These are phyloP conservation scores for Pygocentrus nattereri DNA, from an alignment of 2,797 vertebrate species.

Conservation along the genomic window DNA sequence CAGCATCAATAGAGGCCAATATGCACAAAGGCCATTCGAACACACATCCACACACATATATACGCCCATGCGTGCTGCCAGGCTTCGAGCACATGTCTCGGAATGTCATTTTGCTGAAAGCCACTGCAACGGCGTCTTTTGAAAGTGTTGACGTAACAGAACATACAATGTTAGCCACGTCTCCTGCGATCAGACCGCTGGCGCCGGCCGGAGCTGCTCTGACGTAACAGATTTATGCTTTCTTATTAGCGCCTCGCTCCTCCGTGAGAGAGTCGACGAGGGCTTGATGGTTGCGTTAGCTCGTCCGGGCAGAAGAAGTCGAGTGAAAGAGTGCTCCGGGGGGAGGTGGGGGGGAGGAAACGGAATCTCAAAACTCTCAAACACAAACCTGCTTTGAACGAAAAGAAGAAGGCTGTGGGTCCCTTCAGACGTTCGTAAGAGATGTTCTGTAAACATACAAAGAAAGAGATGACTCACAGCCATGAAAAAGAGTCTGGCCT, in stretches of 20 bases:
- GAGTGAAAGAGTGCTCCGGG: background rate
- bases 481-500: constrained; percentile 30
- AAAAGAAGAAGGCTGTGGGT: constrained; percentile 1
- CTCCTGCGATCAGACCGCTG: constrained; percentile 58
- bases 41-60: constrained; percentile 33
- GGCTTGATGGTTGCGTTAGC: background rate
- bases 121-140: constrained; percentile 43
- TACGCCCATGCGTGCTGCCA: constrained; percentile 20
- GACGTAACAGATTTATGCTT: constrained; percentile 61
- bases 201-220: constrained; percentile 53
- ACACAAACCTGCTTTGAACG: constrained; percentile 14
- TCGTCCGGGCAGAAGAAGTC: constrained; percentile 44
- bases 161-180: constrained; percentile 16
- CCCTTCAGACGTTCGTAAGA: background rate
- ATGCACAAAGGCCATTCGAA: constrained; percentile 47
- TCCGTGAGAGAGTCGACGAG: constrained; percentile 40
- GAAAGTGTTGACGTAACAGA: background rate
- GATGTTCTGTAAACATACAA: constrained; percentile 4
- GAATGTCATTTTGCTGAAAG: constrained; percentile 47
- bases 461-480: constrained; percentile 19
- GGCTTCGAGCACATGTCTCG: constrained; percentile 38
- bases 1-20: constrained; percentile 59
- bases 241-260: constrained; percentile 62
- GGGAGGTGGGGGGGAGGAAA: background rate
- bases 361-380: constrained; percentile 22